phyloP scores from a whole-genome alignment of 2,888 invertebrate genomes.

The Phyllotreta cruciferae region DNA sequence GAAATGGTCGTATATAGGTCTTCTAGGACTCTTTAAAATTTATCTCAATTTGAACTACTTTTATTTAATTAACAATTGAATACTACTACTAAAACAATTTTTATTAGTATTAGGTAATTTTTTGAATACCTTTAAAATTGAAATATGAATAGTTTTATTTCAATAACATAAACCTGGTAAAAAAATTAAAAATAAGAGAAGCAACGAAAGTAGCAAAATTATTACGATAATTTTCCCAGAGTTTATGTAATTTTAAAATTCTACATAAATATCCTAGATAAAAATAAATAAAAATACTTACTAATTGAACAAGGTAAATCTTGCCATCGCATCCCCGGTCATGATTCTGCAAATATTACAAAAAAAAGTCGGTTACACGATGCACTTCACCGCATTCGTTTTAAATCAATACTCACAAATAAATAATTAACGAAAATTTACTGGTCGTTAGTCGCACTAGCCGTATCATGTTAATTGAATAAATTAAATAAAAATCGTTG shows the following conservation, averaged over 20 bases:
- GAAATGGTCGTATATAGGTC: too few relatives aligned
- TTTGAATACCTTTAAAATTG: too few relatives aligned
- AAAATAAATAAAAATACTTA: slow-evolving; percentile 14
- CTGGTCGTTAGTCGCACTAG: slow-evolving; percentile 14
- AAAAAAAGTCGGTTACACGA: slow-evolving; percentile 10
- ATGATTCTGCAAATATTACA: slow-evolving; percentile 18
- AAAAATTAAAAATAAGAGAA: too few relatives aligned
- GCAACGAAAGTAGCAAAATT: too few relatives aligned
- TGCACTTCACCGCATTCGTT: not conserved
- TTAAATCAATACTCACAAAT: slow-evolving; percentile 23
- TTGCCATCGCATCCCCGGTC: slow-evolving; percentile 18
- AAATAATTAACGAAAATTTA: slow-evolving; percentile 24
- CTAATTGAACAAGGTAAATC: slow-evolving; percentile 22
- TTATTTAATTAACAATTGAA: too few relatives aligned
- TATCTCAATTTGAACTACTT: too few relatives aligned
- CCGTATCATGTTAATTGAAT: slow-evolving; percentile 10
- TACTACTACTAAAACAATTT: too few relatives aligned
- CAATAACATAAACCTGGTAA: too few relatives aligned
- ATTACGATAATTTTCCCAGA: not conserved
- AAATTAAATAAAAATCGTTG: slow-evolving; percentile 6
- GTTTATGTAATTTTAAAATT: not conserved
- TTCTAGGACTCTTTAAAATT: too few relatives aligned
- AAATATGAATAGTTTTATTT: not conserved
- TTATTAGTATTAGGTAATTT: too few relatives aligned
- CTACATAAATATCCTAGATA: not conserved